Base-by-base conservation (phyloP, 92 coral and sea anemone species). In the Epizoanthus stellaris region DNA sequence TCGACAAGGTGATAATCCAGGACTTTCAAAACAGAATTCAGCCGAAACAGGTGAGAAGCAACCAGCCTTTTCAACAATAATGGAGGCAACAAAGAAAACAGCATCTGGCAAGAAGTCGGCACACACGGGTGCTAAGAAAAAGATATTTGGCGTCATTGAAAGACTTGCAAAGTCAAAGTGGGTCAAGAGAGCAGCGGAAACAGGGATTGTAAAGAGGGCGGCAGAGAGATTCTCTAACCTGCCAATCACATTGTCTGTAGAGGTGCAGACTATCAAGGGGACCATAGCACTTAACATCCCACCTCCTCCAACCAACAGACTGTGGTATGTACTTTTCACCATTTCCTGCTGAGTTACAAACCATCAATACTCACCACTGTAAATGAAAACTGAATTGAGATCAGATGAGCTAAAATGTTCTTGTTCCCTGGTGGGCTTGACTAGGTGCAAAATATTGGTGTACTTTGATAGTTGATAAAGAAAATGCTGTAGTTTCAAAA, bases 161-260 rank as follows among this genome's bases (percentile, higher is more conserved):
- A 76, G 95, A 60, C 94, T 97, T 85, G 99, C 99, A 23, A 97
- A 97, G 80, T 95, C 99, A 4, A 97, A 97, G 64, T 97, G 99
- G 99, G 99, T 97, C n/a, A 93, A 97, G 88, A 97, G 93, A 70
- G 99, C 99, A 45, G 99, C 98, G 6, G 99, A 97, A 82, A 95
- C 98, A 11, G 95, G 91, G 71, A 92, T 97, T 21, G 99, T 97
- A 1, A 95, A 95, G 83, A 87, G 98, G 59, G 99, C 99, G 30
- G 99, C 98, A 57, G 99, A 97, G 89, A 93, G 85, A 77, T 95
- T 97, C 91, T 97, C 99, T 1, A 97, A 97, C 81, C 77, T 97
- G 39, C 99, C 99, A 58, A 97, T 97, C 25, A 92, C 93, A 60
- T 86, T 97, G 77, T 87, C 93, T 13, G 98, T 97, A 45, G 99